Percentiles rank a stretch among this genome's conserved stretches.
phyloP scores from a whole-genome alignment of 1,140 invertebrate species.

The Dreissena polymorpha region DNA sequence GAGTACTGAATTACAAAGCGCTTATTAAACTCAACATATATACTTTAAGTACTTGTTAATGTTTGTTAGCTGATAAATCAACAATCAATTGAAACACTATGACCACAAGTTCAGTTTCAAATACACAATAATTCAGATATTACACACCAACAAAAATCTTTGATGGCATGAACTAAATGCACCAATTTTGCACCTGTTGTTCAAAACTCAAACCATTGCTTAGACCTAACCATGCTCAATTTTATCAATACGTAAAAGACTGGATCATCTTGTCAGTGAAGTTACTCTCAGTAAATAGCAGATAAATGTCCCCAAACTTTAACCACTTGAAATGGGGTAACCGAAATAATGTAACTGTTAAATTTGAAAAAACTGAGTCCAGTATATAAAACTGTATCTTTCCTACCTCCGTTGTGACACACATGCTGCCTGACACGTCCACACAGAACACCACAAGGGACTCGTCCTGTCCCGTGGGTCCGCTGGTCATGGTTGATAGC shows the following conservation, averaged over 20 bases:
- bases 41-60: too few relatives aligned
- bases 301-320: not conserved
- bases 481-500: constrained; percentile 63
- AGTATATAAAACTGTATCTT: too few relatives aligned
- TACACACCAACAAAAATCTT: not conserved
- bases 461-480: constrained; percentile 68
- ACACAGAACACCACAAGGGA: constrained; percentile 77
- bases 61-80: too few relatives aligned
- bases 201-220: not conserved
- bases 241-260: not conserved
- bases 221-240: not conserved
- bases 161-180: not conserved
- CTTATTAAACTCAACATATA: too few relatives aligned
- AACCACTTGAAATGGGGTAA: not conserved
- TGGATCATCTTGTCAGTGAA: not conserved
- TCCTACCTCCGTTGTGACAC: constrained; percentile 60
- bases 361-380: too few relatives aligned
- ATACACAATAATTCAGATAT: not conserved
- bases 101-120: too few relatives aligned
- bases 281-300: not conserved
- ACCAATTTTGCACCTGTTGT: too few relatives aligned
- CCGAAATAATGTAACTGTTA: too few relatives aligned
- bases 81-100: too few relatives aligned
- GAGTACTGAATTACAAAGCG: too few relatives aligned
- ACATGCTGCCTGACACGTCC: constrained; percentile 78